Evolutionary conservation across 2,113 vertebrate species (phyloP).

Genomic region (Silurus glanis): DNA sequence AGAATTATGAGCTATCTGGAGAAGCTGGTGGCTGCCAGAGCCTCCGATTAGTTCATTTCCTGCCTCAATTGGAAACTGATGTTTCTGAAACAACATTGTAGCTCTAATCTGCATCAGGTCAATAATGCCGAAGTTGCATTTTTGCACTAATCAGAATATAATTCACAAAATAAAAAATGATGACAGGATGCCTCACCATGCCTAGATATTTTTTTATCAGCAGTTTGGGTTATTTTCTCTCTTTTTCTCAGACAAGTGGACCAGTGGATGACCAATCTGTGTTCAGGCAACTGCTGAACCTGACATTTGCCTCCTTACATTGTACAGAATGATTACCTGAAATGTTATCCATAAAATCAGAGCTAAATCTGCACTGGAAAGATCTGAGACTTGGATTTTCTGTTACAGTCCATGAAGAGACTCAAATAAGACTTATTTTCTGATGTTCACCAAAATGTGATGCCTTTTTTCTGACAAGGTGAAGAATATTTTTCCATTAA

Average conservation of each 20-base stretch:
- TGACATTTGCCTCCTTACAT: not conserved
- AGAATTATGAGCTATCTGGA: constrained; percentile 45
- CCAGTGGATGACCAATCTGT: not conserved
- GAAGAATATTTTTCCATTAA: constrained; percentile 5
- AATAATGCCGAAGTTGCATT: not conserved
- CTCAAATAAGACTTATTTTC: not conserved
- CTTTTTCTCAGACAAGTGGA: constrained; percentile 37
- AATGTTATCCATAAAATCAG: constrained; percentile 4
- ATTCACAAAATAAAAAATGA: not conserved
- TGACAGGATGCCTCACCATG: not conserved
- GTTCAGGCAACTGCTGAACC: not conserved
- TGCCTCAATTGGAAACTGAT: not conserved
- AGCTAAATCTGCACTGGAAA: not conserved
- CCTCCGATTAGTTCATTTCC: constrained; percentile 38
- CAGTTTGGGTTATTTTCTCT: not conserved
- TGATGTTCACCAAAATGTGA: not conserved
- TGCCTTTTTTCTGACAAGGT: not conserved
- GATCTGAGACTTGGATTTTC: not conserved
- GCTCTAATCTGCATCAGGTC: not conserved
- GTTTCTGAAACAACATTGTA: not conserved
- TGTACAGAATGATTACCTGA: not conserved
- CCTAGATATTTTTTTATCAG: not conserved
- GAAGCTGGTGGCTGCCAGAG: constrained; percentile 40
- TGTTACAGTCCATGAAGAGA: not conserved
- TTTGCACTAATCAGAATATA: not conserved